These are phyloP conservation scores for Callinectes sapidus DNA, from an alignment of 2,888 invertebrate species.

Conservation along the genomic window DNA sequence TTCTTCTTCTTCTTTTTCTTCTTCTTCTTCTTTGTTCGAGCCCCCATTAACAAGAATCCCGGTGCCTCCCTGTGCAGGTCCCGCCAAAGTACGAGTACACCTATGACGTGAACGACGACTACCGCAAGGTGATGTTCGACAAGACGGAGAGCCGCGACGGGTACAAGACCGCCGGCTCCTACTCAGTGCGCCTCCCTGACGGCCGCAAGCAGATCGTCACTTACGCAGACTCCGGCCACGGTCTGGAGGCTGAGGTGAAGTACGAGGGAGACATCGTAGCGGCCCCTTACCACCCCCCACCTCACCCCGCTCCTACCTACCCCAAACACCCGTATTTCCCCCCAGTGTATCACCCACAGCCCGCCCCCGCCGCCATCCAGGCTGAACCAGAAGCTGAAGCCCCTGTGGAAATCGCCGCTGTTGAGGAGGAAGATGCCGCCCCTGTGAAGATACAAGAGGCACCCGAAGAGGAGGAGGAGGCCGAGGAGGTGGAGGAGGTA, in stretches of 20 bases:
- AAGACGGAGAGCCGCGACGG: conserved; percentile 54
- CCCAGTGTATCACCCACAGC: neutral
- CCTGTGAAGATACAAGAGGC: conserved; percentile 22
- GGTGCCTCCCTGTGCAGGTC: conserved; percentile 35
- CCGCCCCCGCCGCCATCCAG: neutral
- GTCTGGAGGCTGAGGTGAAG: conserved; percentile 54
- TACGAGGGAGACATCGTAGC: conserved; percentile 59
- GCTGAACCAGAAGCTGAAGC: neutral
- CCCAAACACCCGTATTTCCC: conserved; percentile 30
- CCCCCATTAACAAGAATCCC: no score
- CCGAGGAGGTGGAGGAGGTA: conserved; percentile 2
- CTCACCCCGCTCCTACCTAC: conserved; percentile 13
- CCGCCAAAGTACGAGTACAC: conserved; percentile 58
- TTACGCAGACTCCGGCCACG: conserved; percentile 56
- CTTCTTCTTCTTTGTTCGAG: no score
- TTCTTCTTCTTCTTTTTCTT: no score
- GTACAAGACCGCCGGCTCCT: conserved; percentile 57
- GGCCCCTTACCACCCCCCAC: neutral
- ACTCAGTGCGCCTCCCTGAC: conserved; percentile 56
- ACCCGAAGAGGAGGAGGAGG: neutral
- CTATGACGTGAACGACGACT: conserved; percentile 58
- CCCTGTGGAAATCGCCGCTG: neutral
- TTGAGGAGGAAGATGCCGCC: neutral
- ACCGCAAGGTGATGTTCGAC: conserved; percentile 57
- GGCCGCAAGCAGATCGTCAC: conserved; percentile 59